Conservation (phyloP, 2,797 vertebrate genomes). For the Carapus acus region DNA sequence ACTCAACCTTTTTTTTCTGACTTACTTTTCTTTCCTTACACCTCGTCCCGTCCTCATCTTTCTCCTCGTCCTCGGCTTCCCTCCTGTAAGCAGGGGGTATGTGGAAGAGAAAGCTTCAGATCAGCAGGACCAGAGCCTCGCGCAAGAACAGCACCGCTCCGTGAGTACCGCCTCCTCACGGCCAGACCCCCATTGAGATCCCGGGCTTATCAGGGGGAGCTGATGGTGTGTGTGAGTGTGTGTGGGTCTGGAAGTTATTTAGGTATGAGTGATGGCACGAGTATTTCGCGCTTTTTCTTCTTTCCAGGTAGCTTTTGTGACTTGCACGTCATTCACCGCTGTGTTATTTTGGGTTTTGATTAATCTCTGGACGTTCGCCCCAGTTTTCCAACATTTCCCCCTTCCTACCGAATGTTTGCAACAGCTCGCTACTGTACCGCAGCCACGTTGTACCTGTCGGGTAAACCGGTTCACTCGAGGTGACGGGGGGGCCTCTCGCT, state of each 20-base stretch:
- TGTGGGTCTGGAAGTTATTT: slow-evolving; percentile 1
- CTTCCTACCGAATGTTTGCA: neutral
- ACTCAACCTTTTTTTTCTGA: neutral
- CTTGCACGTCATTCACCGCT: no score
- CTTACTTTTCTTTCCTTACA: neutral
- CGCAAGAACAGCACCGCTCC: slow-evolving; percentile 37
- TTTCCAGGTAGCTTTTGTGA: neutral
- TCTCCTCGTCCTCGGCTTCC: slow-evolving; percentile 28
- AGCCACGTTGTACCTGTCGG: neutral
- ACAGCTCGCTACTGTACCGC: slow-evolving; percentile 29
- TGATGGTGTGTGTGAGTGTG: neutral
- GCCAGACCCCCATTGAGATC: no score
- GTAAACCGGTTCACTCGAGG: neutral
- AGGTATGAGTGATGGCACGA: neutral
- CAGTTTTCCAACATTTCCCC: neutral
- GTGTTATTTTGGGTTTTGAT: no score
- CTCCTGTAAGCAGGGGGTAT: slow-evolving; percentile 49
- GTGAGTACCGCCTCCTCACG: slow-evolving; percentile 44
- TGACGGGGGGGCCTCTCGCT: neutral
- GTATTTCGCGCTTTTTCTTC: neutral
- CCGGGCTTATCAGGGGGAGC: no score
- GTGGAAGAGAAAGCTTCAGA: slow-evolving; percentile 65
- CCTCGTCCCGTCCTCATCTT: neutral
- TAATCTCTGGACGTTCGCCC: no score
- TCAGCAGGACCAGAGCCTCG: slow-evolving; percentile 47